phyloP scores from a whole-genome alignment of 35 echinoderm and acorn worm species.

The Chiridota heheva region DNA sequence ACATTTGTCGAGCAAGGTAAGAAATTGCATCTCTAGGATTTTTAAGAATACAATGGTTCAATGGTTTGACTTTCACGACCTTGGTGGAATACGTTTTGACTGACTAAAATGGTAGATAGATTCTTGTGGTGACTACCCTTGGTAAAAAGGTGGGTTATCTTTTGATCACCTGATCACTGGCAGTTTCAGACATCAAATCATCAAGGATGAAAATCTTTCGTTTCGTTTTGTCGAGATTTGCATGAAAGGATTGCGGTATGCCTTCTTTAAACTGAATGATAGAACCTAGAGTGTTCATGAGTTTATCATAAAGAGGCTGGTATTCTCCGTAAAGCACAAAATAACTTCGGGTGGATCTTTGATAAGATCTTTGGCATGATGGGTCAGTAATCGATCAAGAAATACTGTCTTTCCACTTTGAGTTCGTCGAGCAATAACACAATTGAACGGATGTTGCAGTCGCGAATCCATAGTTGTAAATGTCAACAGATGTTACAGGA shows the following conservation, averaged over 20 bases:
- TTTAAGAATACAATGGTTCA: conserved; percentile 40
- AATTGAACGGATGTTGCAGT: conserved; percentile 50
- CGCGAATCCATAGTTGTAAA: conserved; percentile 19
- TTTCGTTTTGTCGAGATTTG: conserved; percentile 1
- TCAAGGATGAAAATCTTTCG: conserved; percentile 41
- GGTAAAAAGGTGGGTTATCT: no score
- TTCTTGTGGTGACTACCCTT: conserved; percentile 54
- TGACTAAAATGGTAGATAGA: conserved; percentile 29
- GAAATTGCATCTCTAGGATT: conserved; percentile 60
- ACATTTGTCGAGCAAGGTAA: conserved; percentile 55
- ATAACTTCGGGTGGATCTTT: conserved; percentile 37
- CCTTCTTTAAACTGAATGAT: conserved; percentile 29
- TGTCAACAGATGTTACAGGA: not conserved
- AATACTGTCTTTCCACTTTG: conserved; percentile 63
- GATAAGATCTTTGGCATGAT: conserved; percentile 36
- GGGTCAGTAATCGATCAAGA: conserved; percentile 41
- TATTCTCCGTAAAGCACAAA: no score
- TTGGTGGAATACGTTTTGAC: conserved; percentile 50
- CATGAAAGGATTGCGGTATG: conserved; percentile 17
- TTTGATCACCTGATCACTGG: conserved; percentile 2
- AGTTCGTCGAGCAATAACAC: conserved; percentile 42
- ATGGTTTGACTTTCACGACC: conserved; percentile 45
- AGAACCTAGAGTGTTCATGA: not conserved
- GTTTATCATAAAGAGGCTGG: conserved; percentile 17
- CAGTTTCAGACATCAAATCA: conserved; percentile 39